These are phyloP conservation scores for Pterophyllum scalare DNA, from an alignment of 2,113 vertebrate species.

Conservation along the genomic window DNA sequence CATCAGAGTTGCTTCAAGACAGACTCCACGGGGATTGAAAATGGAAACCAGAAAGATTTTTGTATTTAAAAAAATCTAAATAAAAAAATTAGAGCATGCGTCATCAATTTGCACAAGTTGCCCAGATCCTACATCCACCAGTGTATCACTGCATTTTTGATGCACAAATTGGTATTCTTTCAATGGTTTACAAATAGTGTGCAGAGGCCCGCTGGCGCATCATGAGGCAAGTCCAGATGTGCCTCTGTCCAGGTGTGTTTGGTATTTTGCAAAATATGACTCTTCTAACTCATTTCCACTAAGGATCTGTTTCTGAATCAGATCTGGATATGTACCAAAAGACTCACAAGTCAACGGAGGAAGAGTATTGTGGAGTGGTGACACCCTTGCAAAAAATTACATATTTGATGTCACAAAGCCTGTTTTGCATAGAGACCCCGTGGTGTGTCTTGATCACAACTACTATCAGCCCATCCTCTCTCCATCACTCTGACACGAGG, in stretches of 20 bases:
- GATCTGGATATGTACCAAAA: not conserved
- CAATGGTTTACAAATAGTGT: not conserved
- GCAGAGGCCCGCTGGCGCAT: not conserved
- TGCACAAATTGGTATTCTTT: not conserved
- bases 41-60: not conserved
- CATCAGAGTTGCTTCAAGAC: not conserved
- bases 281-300: not conserved
- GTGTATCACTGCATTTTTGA: not conserved
- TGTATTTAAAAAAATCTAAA: fast-evolving
- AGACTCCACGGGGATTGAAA: not conserved
- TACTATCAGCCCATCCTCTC: not conserved
- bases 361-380: not conserved
- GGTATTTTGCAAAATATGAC: not conserved
- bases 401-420: not conserved
- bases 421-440: not conserved
- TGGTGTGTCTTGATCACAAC: not conserved
- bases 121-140: not conserved
- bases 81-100: not conserved
- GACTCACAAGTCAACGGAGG: not conserved
- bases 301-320: not conserved
- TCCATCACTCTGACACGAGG: not conserved
- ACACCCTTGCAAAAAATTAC: not conserved
- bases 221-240: not conserved
- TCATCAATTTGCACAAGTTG: not conserved
- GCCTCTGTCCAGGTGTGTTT: not conserved